Evolutionary conservation across 2,888 invertebrate genomes (phyloP).

Genomic region (Tinea semifulvella): DNA sequence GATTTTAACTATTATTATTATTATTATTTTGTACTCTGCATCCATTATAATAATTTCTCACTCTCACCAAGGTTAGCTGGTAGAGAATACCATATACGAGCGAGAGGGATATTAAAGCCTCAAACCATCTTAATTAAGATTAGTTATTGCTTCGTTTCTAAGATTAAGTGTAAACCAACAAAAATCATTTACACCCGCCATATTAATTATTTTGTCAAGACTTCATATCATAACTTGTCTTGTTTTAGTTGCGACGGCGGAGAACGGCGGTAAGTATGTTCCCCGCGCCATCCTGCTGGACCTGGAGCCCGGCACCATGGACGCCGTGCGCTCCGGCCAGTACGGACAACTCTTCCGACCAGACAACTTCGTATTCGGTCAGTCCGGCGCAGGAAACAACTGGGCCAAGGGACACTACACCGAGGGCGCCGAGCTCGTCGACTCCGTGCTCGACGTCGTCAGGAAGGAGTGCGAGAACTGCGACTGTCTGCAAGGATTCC

Average conservation of each 20-base stretch:
- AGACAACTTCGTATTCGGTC: slow-evolving; percentile 81
- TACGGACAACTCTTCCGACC: slow-evolving; percentile 90
- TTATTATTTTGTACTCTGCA: no score
- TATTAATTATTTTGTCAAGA: no score
- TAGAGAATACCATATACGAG: no score
- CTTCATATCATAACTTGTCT: no score
- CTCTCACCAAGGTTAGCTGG: no score
- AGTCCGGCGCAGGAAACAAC: slow-evolving; percentile 25
- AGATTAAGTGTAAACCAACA: no score
- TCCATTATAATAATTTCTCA: no score
- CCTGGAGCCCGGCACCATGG: slow-evolving; percentile 97
- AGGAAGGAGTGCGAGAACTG: slow-evolving; percentile 90
- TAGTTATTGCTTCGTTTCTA: no score
- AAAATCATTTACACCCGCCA: no score
- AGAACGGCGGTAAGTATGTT: slow-evolving; percentile 92
- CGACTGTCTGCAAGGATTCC: slow-evolving; percentile 92
- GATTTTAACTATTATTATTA: no score
- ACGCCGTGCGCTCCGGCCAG: slow-evolving; percentile 84
- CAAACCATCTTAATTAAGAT: no score
- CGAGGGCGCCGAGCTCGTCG: slow-evolving; percentile 86
- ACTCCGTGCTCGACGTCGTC: slow-evolving; percentile 85
- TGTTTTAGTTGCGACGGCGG: slow-evolving; percentile 91
- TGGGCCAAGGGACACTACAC: slow-evolving; percentile 77
- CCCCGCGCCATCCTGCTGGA: slow-evolving; percentile 94
- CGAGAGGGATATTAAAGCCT: no score